Evolutionary conservation across 2,113 vertebrate genomes (phyloP), one percentile per base, ranked within the genome.

Genomic region (Enhydra lutris): DNA sequence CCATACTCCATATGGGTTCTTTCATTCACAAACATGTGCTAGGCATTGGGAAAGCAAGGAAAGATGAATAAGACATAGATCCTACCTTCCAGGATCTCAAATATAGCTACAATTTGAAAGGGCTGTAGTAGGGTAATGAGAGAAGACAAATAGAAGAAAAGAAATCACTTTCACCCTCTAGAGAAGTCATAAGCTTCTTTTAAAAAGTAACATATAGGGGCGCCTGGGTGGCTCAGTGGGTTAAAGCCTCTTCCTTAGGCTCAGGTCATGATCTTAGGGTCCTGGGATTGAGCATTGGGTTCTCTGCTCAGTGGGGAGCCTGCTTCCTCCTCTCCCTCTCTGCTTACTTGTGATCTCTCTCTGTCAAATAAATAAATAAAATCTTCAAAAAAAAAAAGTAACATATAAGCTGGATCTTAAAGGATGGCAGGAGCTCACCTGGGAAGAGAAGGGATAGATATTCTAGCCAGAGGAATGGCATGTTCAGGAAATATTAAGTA

Each of bases 351-450:
- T 5, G 39, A 42, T 42, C 39, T 42, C 39, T 42, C 39, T 42
- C 39, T 42, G 39, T 42, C 39, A 42, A 42, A 42, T 42, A 42
- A 42, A 42, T 42, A 42, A 42, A 42, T 42, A 42, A 42, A 42
- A 42, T 42, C 39, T 42, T 42, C 39, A 42, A 42, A 42, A 42
- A 42, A 42, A 42, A 42, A 42, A 42, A 42, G 39, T 42, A 42
- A 42, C 39, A 61, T 55, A 26, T 86, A 95, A 47, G 80, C 55
- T 85, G 39, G 20, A 94, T 97, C 83, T 93, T 94, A 92, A 94
- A 96, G 63, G 34, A 89, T 80, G 84, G 87, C 29, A 86, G 80
- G 45, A 89, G 57, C n/a, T 89, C 57, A 90, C 59, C 42, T 87
- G 4, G 59, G 83, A 88, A 93, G 63, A 95, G 31, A 55, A 95